Base-by-base conservation (phyloP, 2,113 vertebrate species). In the Chionomys nivalis region DNA sequence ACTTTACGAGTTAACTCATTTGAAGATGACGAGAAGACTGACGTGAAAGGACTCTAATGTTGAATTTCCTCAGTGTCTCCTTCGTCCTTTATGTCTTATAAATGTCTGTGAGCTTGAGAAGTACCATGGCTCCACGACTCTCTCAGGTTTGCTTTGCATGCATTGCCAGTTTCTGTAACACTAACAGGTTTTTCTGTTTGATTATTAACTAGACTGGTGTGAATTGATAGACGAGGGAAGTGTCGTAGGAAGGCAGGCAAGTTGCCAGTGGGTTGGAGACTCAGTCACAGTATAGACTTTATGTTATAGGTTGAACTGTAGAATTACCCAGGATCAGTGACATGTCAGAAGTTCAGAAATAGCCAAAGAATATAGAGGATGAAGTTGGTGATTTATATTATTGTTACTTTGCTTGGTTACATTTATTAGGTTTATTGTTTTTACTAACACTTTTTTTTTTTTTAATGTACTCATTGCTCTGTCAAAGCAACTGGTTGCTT, bases 391-490 rank as follows among this genome's bases (percentile, higher is more conserved):
- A 16, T 66, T 81, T 82, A 81, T 81, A 44, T 19, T 68, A 52
- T 63, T 55, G n/a, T 73, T 66, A 70, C 72, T 39, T 42, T 90
- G n/a, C 17, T 96, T 81, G 73, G 65, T 75, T 90, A 49, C 28
- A 70, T 33, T 77, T 47, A 55, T 75, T 70, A 55, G 31, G 33
- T 89, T 82, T 65, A 26, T 77, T 91, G 5, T 44, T 77, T 95
- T 94, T 78, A 89, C 83, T 96, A 83, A 90, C 89, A 81, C 19
- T 6, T 21, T 6, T 58, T 31, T 73, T 93, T 89, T 52, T 79
- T 79, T 91, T 66, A 68, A 23, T 55, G 11, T 76, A 5, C 49
- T 68, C 63, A 91, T 68, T 91, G 93, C 42, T 72, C 3, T 83
- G 13, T 19, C 55, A 76, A 70, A 75, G 24, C 42, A 23, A 11